These are phyloP conservation scores for Amia ocellicauda DNA, from an alignment of 2,113 vertebrate genomes.

Conservation along the genomic window DNA sequence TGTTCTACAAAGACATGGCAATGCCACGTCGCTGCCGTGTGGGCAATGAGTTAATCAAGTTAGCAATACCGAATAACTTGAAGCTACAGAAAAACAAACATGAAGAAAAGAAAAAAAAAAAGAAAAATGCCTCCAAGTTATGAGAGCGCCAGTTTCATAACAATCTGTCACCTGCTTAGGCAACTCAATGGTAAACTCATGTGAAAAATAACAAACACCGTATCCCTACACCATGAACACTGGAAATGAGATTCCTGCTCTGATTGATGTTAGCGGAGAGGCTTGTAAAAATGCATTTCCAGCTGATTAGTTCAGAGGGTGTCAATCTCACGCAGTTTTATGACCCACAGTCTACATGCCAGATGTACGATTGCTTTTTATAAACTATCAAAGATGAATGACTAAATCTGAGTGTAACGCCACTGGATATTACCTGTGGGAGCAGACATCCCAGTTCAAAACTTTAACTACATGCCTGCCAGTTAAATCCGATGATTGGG, in stretches of 20 bases:
- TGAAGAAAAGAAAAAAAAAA: slow-evolving; percentile 41
- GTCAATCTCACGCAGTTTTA: slow-evolving; percentile 73
- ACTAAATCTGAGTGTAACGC: slow-evolving; percentile 59
- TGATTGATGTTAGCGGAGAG: slow-evolving; percentile 74
- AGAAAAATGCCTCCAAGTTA: slow-evolving; percentile 67
- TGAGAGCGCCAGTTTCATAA: slow-evolving; percentile 68
- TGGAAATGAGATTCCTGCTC: slow-evolving; percentile 75
- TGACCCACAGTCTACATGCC: slow-evolving; percentile 67
- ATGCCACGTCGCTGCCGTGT: slow-evolving; percentile 31
- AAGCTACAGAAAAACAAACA: slow-evolving; percentile 43
- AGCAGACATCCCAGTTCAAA: slow-evolving; percentile 24
- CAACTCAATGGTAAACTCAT: slow-evolving; percentile 72
- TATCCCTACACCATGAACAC: slow-evolving; percentile 61
- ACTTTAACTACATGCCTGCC: not conserved
- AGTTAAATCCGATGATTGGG: not conserved
- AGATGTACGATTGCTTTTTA: slow-evolving; percentile 81
- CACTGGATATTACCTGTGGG: slow-evolving; percentile 48
- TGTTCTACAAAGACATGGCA: slow-evolving; percentile 46
- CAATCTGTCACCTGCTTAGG: slow-evolving; percentile 68
- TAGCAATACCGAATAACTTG: slow-evolving; percentile 45
- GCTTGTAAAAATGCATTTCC: slow-evolving; percentile 80
- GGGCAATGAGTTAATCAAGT: slow-evolving; percentile 44
- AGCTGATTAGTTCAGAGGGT: slow-evolving; percentile 79
- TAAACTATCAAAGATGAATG: slow-evolving; percentile 86
- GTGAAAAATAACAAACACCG: slow-evolving; percentile 68